phyloP scores from a whole-genome alignment of 2,888 invertebrate genomes.

The Trachelus tabidus region DNA sequence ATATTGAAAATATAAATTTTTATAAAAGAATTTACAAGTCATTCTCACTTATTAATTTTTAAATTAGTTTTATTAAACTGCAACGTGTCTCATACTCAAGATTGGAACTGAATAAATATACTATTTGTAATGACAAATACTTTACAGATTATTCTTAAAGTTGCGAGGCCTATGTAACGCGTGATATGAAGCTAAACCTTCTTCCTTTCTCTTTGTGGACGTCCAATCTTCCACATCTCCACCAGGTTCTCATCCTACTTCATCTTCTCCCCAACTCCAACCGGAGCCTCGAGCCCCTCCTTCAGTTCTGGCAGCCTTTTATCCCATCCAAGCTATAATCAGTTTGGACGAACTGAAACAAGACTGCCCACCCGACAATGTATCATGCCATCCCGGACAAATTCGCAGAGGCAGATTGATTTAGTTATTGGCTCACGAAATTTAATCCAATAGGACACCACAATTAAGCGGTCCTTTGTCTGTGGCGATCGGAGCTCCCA shows the following conservation, averaged over 20 bases:
- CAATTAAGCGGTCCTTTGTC: slow-evolving; percentile 19
- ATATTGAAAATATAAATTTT: background rate
- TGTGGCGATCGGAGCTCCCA: background rate
- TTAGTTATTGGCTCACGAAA: slow-evolving; percentile 17
- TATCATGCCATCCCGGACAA: slow-evolving; percentile 23
- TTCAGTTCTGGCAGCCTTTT: slow-evolving; percentile 6
- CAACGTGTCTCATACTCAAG: background rate
- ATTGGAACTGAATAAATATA: background rate
- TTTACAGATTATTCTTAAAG: background rate
- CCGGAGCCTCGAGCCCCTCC: slow-evolving; percentile 11
- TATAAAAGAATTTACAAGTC: background rate
- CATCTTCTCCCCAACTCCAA: slow-evolving; percentile 11
- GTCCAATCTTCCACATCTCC: slow-evolving; percentile 1
- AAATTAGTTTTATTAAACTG: background rate
- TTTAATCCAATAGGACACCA: slow-evolving; percentile 22
- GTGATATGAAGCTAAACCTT: slow-evolving; percentile 19
- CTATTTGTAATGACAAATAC: background rate
- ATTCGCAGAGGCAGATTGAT: slow-evolving; percentile 22
- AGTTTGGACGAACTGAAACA: slow-evolving; percentile 22
- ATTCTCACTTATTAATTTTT: background rate
- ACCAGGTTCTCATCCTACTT: slow-evolving; percentile 10
- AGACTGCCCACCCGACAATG: slow-evolving; percentile 21
- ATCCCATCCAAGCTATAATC: slow-evolving; percentile 22
- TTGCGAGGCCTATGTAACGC: slow-evolving; percentile 14
- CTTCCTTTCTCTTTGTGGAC: background rate